Percentiles rank a stretch among this genome's conserved stretches.
Conservation (phyloP, 2,888 invertebrate species). For the Ganaspis brasiliensis region DNA sequence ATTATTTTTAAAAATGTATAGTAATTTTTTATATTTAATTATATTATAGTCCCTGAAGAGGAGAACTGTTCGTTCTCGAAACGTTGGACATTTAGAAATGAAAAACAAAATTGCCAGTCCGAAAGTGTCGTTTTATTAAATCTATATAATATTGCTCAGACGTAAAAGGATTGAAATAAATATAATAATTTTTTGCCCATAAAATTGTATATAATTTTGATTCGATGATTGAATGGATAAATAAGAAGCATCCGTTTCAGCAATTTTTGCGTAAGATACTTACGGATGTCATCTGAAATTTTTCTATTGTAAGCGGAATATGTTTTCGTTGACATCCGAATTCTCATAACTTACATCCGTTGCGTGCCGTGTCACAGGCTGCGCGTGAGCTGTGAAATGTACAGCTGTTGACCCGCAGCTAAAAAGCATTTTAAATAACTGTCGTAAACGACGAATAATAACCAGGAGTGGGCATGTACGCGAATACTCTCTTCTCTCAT, state of each 20-base stretch:
- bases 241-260: not conserved
- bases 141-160: no score
- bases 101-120: no score
- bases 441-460: conserved; percentile 69
- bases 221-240: not conserved
- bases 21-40: no score
- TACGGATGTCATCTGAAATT: not conserved
- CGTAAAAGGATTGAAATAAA: no score
- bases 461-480: conserved; percentile 53
- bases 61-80: no score
- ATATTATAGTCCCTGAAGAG: no score
- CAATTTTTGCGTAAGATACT: not conserved
- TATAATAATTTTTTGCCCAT: not conserved
- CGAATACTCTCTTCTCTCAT: conserved; percentile 39
- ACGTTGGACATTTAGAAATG: no score
- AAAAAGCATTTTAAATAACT: conserved; percentile 72
- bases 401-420: conserved; percentile 77
- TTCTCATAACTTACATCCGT: conserved; percentile 52
- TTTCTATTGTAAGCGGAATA: not conserved
- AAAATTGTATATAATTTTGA: conserved; percentile 9
- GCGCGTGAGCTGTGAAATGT: conserved; percentile 67
- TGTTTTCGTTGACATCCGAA: conserved; percentile 6
- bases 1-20: no score
- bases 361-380: conserved; percentile 64
- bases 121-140: no score